These are phyloP conservation scores for Ectemnius continuus DNA, from an alignment of 2,888 invertebrate genomes.

Conservation along the genomic window DNA sequence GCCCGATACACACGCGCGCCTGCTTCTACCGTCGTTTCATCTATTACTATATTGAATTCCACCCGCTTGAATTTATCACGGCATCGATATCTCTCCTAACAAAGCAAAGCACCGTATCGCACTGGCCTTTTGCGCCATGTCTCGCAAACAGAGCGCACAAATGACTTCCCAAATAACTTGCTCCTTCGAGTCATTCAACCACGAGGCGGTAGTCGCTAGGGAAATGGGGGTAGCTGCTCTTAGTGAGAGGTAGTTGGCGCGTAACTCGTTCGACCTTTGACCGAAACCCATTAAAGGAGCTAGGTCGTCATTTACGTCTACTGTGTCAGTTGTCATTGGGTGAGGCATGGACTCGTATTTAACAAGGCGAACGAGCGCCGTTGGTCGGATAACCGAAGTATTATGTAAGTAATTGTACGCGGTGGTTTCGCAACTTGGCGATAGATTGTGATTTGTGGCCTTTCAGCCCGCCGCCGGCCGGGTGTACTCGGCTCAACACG, in stretches of 20 bases:
- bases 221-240: too few relatives aligned
- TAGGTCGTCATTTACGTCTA: conserved; percentile 1
- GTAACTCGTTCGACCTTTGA: not conserved
- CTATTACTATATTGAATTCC: conserved; percentile 44
- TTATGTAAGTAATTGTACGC: conserved; percentile 11
- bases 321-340: not conserved
- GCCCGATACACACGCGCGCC: not conserved
- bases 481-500: conserved; percentile 1
- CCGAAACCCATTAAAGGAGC: not conserved
- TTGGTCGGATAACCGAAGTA: conserved; percentile 3
- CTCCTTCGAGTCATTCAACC: too few relatives aligned
- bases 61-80: conserved; percentile 33
- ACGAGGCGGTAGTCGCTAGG: too few relatives aligned
- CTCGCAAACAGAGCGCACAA: too few relatives aligned
- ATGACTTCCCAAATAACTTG: too few relatives aligned
- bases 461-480: not conserved
- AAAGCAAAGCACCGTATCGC: too few relatives aligned
- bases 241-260: too few relatives aligned
- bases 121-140: too few relatives aligned
- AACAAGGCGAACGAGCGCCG: not conserved
- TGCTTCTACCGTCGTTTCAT: conserved; percentile 34
- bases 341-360: not conserved
- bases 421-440: not conserved
- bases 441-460: not conserved
- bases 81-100: not conserved